Conservation (phyloP, 2,113 vertebrate species). For the Hippocampus abdominalis region DNA sequence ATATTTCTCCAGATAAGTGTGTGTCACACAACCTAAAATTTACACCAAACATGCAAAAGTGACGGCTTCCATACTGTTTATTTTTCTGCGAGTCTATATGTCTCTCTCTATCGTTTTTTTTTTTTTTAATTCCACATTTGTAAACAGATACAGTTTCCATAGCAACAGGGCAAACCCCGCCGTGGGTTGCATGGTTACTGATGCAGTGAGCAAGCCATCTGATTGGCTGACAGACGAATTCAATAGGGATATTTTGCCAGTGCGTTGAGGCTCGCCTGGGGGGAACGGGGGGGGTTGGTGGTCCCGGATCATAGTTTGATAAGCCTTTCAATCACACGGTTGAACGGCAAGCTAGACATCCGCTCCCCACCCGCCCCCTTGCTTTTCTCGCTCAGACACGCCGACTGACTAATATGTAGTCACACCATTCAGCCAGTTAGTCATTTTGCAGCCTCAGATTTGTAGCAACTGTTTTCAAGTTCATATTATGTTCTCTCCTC, state of each 20-base stretch:
- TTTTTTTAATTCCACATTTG: conserved; percentile 57
- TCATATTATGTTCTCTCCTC: conserved; percentile 25
- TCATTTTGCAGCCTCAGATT: conserved; percentile 62
- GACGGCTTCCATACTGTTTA: not conserved
- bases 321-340: conserved; percentile 62
- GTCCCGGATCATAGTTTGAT: conserved; percentile 58
- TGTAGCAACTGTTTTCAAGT: conserved; percentile 41
- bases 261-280: conserved; percentile 15
- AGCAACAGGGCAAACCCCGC: conserved; percentile 73
- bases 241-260: conserved; percentile 50
- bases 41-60: conserved; percentile 9
- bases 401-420: conserved; percentile 64
- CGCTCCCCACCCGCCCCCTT: not conserved
- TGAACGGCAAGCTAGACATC: conserved; percentile 50
- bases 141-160: conserved; percentile 95
- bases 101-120: conserved; percentile 32
- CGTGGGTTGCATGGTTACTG: conserved; percentile 77
- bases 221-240: conserved; percentile 62
- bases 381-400: conserved; percentile 46
- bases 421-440: conserved; percentile 60
- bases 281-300: conserved; percentile 24
- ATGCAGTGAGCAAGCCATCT: conserved; percentile 42
- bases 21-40: not conserved
- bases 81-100: conserved; percentile 21
- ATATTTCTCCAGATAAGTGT: no score